Evolutionary conservation across 2,113 vertebrate genomes (phyloP).

Genomic region (Macaca nemestrina): DNA sequence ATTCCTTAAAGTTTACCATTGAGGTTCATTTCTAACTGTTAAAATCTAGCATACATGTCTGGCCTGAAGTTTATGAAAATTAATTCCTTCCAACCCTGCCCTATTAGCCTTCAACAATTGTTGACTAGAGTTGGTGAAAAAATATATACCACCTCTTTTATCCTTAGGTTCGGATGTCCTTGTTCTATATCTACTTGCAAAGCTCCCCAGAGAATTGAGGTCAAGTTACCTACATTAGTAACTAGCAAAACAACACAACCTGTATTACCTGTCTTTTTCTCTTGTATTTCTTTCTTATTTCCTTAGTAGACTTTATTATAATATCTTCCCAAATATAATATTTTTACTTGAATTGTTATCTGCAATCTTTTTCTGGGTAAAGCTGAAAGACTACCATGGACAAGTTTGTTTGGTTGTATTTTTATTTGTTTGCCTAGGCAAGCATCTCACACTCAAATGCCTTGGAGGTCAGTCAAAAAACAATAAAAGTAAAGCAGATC

Average conservation of each 20-base stretch:
- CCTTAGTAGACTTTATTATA: not conserved
- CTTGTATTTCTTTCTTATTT: not conserved
- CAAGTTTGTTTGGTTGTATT: not conserved
- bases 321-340: not conserved
- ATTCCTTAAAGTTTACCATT: not conserved
- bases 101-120: not conserved
- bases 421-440: not conserved
- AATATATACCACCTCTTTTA: not conserved
- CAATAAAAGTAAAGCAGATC: not conserved
- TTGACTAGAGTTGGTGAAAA: not conserved
- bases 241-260: not conserved
- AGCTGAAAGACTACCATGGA: not conserved
- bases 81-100: rapidly evolving
- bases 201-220: not conserved
- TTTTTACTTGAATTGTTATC: not conserved
- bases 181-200: no score
- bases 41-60: not conserved
- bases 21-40: not conserved
- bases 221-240: not conserved
- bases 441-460: not conserved
- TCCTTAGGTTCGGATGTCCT: not conserved
- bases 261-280: not conserved
- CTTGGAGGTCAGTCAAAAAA: not conserved
- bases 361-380: not conserved
- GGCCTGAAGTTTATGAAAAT: not conserved